phyloP scores from a whole-genome alignment of 1,140 invertebrate genomes.

The Pectinophora gossypiella region DNA sequence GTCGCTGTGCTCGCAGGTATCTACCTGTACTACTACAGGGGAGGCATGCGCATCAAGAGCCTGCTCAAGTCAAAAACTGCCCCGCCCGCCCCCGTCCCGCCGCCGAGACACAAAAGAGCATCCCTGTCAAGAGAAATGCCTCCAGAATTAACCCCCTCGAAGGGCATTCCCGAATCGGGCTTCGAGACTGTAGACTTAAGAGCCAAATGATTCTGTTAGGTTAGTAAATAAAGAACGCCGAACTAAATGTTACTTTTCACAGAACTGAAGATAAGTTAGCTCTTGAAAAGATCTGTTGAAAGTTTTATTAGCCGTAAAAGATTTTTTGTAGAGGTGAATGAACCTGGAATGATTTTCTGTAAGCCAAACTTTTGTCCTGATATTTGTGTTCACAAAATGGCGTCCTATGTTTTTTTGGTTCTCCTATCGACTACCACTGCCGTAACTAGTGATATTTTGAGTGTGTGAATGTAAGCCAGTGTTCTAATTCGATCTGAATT shows the following conservation, averaged over 20 bases:
- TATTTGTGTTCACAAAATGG: too few species aligned
- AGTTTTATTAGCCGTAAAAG: too few species aligned
- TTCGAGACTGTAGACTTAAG: conserved; percentile 66
- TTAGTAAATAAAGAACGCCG: neutral
- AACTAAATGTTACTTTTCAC: too few species aligned
- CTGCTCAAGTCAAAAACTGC: conserved; percentile 51
- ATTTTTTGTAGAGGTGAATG: too few species aligned
- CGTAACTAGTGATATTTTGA: conserved; percentile 20
- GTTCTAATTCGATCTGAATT: conserved; percentile 17
- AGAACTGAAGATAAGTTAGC: too few species aligned
- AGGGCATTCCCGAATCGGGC: conserved; percentile 52
- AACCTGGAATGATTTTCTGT: too few species aligned
- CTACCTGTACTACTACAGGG: conserved; percentile 71
- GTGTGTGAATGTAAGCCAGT: conserved; percentile 10
- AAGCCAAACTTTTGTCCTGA: too few species aligned
- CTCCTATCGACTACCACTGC: conserved; percentile 19
- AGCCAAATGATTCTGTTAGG: conserved; percentile 37
- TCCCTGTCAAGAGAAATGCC: conserved; percentile 52
- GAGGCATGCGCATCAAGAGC: conserved; percentile 67
- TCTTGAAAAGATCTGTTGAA: too few species aligned
- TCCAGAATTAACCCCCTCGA: conserved; percentile 50
- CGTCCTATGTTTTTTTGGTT: too few species aligned
- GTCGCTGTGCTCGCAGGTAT: conserved; percentile 50
- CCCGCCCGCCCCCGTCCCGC: conserved; percentile 47
- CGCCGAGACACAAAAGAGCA: conserved; percentile 52